Base-by-base conservation (phyloP, 2,113 vertebrate genomes). In the Sinocyclocheilus maitianheensis region DNA sequence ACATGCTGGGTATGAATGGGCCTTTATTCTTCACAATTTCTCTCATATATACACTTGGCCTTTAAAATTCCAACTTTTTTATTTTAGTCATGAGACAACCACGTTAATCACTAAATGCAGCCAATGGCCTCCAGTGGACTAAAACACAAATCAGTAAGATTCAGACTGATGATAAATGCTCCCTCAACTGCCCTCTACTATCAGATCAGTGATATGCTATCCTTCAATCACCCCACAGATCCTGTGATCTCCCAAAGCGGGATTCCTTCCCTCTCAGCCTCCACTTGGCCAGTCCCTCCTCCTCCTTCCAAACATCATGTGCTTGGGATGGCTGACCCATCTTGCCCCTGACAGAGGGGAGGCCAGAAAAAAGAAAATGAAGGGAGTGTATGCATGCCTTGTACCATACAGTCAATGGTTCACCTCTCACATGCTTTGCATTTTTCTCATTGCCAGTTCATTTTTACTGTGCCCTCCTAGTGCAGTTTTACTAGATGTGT, bases 151-250 rank as follows among this genome's bases (percentile, higher is more conserved):
- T 30, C 43, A 65, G 22, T 40, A 60, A 30, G 67, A 63, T 82
- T 55, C 30, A 69, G 60, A 78, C 20, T 53, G 13, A 51, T 74
- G 81, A 83, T 83, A 83, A 83, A 83, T 83, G 81, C 22, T 74
- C 24, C 30, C 67, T 74, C 30, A 10, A 74, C 67, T 83, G 20
- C 67, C 24, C 18, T 53, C 26, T 69, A 40, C 46, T 58, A 74
- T 10, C 11, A 84, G 14, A 69, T 77, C 62, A n/a, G 51, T 62
- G 48, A 46, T 79, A 71, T 51, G 13, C 26, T 67, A 58, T 71
- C 75, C 37, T 78, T 69, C 53, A 84, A n/a, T 34, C 62, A 40
- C 51, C 82, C 63, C 24, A 18, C 48, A 62, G 74, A 83, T 84
- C 75, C 51, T 43, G 46, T 58, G 65, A 84, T 37, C 75, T 84